These are phyloP conservation scores for Scaptomyza montana DNA, from an alignment of 1,140 invertebrate species.

Conservation along the genomic window DNA sequence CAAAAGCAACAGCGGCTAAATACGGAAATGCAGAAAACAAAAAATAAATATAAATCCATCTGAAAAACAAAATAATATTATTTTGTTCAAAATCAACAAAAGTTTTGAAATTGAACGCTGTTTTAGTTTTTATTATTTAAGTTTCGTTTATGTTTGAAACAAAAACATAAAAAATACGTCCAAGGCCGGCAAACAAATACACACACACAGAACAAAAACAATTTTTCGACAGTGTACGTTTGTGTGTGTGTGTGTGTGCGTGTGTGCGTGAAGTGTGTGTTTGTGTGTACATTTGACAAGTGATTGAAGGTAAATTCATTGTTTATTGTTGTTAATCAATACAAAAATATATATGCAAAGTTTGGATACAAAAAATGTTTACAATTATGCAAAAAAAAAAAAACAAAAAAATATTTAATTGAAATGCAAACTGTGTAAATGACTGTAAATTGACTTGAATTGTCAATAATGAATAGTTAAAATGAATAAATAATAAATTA, in stretches of 20 bases:
- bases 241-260: conserved; percentile 19
- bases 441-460: background rate
- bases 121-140: conserved; percentile 69
- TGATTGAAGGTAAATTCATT: conserved; percentile 70
- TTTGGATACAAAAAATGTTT: conserved; percentile 8
- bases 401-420: background rate
- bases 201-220: conserved; percentile 14
- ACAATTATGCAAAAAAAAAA: background rate
- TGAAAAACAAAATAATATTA: background rate
- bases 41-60: conserved; percentile 48
- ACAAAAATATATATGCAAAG: conserved; percentile 25
- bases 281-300: conserved; percentile 54
- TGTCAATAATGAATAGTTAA: background rate
- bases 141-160: conserved; percentile 59
- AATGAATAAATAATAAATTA: conserved; percentile 3
- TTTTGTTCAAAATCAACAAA: conserved; percentile 15
- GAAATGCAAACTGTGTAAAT: conserved; percentile 3
- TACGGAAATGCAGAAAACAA: conserved; percentile 52
- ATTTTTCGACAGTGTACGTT: conserved; percentile 11
- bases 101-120: conserved; percentile 37
- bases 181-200: conserved; percentile 55
- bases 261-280: conserved; percentile 20
- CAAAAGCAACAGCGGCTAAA: conserved; percentile 13
- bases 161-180: conserved; percentile 10
- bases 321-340: conserved; percentile 46